These are phyloP conservation scores for Glossosoma conforme DNA, from an alignment of 1,140 invertebrate species.

Conservation along the genomic window DNA sequence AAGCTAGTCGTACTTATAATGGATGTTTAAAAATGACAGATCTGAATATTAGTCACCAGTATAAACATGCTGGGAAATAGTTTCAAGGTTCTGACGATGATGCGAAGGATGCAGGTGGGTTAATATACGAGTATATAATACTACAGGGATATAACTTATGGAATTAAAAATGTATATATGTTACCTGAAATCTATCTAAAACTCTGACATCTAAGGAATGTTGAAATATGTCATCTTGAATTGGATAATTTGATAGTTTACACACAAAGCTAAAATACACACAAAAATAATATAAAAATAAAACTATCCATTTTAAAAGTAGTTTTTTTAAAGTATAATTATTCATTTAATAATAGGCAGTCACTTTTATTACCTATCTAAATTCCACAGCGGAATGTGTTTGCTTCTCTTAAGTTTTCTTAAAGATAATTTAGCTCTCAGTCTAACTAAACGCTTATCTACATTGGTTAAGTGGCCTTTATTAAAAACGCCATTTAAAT, in stretches of 20 bases:
- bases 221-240: constrained; percentile 11
- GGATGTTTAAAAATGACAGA: no score
- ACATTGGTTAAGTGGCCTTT: constrained; percentile 22
- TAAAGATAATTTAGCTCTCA: constrained; percentile 23
- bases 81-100: no score
- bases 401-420: constrained; percentile 26
- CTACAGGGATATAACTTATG: no score
- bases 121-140: no score
- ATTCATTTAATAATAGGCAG: no score
- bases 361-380: constrained; percentile 20
- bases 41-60: no score
- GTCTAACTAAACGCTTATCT: constrained; percentile 18
- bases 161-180: not conserved
- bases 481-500: constrained; percentile 17
- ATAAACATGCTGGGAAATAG: no score
- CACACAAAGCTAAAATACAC: constrained; percentile 14
- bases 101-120: no score
- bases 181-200: constrained; percentile 29
- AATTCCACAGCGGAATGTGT: constrained; percentile 17
- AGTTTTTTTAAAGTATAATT: no score
- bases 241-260: constrained; percentile 24
- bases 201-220: constrained; percentile 17
- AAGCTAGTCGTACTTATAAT: no score
- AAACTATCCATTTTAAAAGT: constrained; percentile 8
- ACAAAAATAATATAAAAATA: constrained; percentile 10